Evolutionary conservation across 2,888 invertebrate species (phyloP), one percentile per base, ranked within the genome.

Genomic region (Epistrophe eligans): DNA sequence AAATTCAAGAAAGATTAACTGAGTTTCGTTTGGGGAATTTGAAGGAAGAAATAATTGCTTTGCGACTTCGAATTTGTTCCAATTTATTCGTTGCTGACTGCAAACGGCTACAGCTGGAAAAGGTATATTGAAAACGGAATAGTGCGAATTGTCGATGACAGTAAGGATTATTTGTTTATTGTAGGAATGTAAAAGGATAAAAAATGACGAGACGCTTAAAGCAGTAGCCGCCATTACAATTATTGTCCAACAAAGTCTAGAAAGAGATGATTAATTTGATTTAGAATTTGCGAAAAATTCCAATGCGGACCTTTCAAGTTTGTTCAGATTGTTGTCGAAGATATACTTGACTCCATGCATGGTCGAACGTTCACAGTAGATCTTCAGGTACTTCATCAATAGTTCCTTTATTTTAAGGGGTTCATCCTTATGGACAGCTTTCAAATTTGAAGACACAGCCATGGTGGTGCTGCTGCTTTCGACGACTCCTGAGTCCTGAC

Each of bases 91-190:
- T 88, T 92, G 91, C 35, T 90, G 89, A 52, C 91, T 90, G 74
- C 93, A 93, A 55, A 93, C 84, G 4, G 89, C 92, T 3, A 93
- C 90, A 2, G 93, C 92, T 8, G 93, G 93, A 84, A 91, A 93
- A 0, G 89, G 81, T 4, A 93, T 91, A 66, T 91, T 89, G 71
- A 91, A 91, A 0, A 93, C 91, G 0, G 93, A 92, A 89, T 90
- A 92, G 70, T 92, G 92, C 0, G 92, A 91, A 84, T 92, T 90
- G 62, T 92, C 91, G 38, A 93, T 91, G 2, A 92, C 92, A 0
- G 92, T 93, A 48, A 91, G 89, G 13, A 92, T 72, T n/a, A 91
- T 90, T 71, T 91, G 90, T 0, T 90, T 88, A 8, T 89, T 90
- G 71, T 89, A 92, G 9, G 91, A 90, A 15, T 91, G 89, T 4